Conservation (phyloP, 2,888 invertebrate species). For the Rhorus exstirpatorius region DNA sequence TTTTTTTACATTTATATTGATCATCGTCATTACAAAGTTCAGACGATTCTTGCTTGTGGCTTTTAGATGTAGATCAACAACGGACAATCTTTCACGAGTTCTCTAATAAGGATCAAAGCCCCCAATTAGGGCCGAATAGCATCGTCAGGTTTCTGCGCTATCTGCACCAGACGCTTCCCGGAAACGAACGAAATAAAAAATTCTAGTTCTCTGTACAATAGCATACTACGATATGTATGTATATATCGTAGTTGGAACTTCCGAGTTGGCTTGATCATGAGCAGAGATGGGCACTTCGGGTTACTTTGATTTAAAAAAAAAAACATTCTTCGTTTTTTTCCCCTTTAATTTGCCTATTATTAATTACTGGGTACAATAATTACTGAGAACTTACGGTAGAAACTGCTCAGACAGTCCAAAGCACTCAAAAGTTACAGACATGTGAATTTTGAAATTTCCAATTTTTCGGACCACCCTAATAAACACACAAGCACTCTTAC, state of each 20-base stretch:
- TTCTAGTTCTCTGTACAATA: neutral
- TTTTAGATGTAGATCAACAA: slow-evolving; percentile 20
- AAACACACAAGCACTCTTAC: too few relatives aligned
- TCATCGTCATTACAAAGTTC: too few relatives aligned
- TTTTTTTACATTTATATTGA: too few relatives aligned
- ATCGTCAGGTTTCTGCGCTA: slow-evolving; percentile 25
- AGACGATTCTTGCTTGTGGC: neutral
- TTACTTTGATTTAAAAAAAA: too few relatives aligned
- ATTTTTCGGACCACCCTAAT: too few relatives aligned
- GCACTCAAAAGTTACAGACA: too few relatives aligned
- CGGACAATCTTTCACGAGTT: slow-evolving; percentile 24
- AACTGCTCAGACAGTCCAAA: too few relatives aligned
- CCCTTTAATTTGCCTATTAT: too few relatives aligned
- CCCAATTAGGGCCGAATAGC: slow-evolving; percentile 50
- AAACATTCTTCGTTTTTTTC: too few relatives aligned
- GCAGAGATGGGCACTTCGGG: neutral
- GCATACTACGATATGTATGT: neutral
- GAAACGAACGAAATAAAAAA: slow-evolving; percentile 19
- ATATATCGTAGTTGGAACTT: slow-evolving; percentile 16
- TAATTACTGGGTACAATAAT: too few relatives aligned
- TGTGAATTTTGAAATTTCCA: too few relatives aligned
- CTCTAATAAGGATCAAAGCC: slow-evolving; percentile 43
- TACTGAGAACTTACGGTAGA: too few relatives aligned
- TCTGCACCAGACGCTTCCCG: slow-evolving; percentile 30
- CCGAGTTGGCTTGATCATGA: slow-evolving; percentile 3